These are phyloP conservation scores for Tipula lateralis DNA, from an alignment of 2,888 invertebrate genomes.

Conservation along the genomic window DNA sequence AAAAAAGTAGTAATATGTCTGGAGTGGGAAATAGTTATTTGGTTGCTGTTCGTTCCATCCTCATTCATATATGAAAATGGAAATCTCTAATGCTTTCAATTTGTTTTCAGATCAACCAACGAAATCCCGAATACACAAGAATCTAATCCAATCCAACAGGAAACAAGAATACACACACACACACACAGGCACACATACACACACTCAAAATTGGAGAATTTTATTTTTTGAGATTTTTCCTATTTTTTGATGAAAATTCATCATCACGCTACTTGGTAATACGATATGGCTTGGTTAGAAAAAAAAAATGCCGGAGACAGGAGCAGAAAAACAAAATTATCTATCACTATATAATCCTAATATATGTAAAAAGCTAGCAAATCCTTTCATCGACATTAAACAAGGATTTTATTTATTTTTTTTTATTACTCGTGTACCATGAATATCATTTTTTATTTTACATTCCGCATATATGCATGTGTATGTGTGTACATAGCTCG, in stretches of 20 bases:
- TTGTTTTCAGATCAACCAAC: conserved; percentile 19
- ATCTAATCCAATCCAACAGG: neutral
- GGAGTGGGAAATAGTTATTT: neutral
- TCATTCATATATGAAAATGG: neutral
- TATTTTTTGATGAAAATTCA: neutral
- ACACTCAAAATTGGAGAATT: neutral
- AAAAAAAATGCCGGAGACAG: neutral
- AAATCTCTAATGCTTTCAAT: neutral
- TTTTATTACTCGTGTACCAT: neutral
- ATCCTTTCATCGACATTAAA: conserved; percentile 11
- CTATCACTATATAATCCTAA: conserved; percentile 24
- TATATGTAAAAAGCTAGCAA: conserved; percentile 1
- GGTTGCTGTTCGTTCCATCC: neutral
- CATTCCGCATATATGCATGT: neutral
- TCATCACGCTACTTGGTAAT: neutral
- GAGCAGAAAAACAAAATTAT: neutral
- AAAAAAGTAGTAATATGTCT: neutral
- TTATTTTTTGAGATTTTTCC: neutral
- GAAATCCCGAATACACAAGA: neutral
- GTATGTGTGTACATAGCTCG: neutral
- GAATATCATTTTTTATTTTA: neutral
- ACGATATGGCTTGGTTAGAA: neutral
- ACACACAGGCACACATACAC: too few relatives aligned
- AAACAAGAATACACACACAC: too few relatives aligned
- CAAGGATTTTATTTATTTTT: neutral